A percentile compares a stretch with the other conserved stretches of the same genome.
phyloP scores from a whole-genome alignment of 2,113 vertebrate genomes.

The Glaucomys volans region DNA sequence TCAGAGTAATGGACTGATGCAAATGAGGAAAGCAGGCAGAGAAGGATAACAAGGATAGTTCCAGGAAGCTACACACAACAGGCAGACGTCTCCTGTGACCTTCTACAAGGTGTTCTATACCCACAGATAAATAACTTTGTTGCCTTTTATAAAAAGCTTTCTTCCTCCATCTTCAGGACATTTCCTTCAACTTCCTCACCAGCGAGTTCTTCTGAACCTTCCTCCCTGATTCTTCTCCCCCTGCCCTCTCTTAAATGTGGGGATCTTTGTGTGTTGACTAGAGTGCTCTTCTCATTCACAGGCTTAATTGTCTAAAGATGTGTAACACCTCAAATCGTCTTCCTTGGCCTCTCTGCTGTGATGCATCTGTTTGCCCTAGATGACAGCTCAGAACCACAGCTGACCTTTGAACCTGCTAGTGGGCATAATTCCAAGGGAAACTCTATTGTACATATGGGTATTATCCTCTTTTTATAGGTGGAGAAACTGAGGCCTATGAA shows the following conservation, averaged over 20 bases:
- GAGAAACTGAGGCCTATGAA: no score
- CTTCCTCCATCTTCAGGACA: background rate
- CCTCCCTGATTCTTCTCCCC: no score
- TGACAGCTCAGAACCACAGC: background rate
- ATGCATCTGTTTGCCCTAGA: no score
- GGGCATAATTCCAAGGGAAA: background rate
- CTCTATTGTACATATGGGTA: background rate
- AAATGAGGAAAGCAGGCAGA: fast-evolving
- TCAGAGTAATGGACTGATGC: background rate
- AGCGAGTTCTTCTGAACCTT: no score
- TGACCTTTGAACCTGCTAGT: fast-evolving
- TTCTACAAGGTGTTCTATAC: fast-evolving
- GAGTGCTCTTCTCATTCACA: background rate
- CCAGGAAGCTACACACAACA: background rate
- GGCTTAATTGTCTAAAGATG: no score
- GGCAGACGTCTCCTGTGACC: background rate
- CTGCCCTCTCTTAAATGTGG: no score
- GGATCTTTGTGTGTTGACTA: background rate
- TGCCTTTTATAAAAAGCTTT: background rate
- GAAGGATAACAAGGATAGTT: background rate
- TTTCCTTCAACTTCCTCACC: background rate
- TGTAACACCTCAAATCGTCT: no score
- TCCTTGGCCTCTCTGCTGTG: no score
- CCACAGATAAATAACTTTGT: background rate
- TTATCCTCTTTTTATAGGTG: no score